phyloP scores from a whole-genome alignment of 1,140 invertebrate genomes.

The Ips typographus region DNA sequence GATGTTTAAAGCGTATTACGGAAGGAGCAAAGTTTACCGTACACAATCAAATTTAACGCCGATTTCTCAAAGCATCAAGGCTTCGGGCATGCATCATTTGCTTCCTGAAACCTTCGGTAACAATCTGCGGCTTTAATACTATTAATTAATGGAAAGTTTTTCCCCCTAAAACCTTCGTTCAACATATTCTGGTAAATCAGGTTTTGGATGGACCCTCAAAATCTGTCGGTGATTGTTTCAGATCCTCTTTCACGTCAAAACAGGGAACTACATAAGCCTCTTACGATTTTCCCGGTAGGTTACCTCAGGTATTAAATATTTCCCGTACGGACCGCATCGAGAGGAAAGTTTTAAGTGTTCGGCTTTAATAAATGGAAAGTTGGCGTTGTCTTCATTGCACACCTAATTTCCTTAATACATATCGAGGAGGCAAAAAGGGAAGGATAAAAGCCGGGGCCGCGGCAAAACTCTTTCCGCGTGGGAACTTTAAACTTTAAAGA shows the following conservation, averaged over 20 bases:
- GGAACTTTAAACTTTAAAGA: constrained; percentile 23
- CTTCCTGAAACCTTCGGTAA: too few species aligned
- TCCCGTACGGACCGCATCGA: not conserved
- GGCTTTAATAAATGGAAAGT: not conserved
- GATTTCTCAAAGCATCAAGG: too few species aligned
- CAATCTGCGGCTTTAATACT: too few species aligned
- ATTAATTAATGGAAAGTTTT: too few species aligned
- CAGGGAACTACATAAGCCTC: constrained; percentile 9
- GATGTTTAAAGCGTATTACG: too few species aligned
- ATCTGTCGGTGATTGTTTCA: constrained; percentile 10
- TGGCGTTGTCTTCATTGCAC: not conserved
- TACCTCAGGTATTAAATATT: constrained; percentile 5
- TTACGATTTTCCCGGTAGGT: constrained; percentile 3
- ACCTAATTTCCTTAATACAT: constrained; percentile 16
- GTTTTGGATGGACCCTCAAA: not conserved
- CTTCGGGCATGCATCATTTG: too few species aligned
- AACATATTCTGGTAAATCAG: too few species aligned
- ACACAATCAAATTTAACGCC: too few species aligned
- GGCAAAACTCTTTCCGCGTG: constrained; percentile 8
- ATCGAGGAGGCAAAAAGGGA: constrained; percentile 3
- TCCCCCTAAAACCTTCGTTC: too few species aligned
- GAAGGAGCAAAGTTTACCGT: too few species aligned
- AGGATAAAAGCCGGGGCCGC: constrained; percentile 5
- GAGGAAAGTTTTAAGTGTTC: not conserved
- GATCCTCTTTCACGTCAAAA: constrained; percentile 15